Evolutionary conservation across 1,140 invertebrate species (phyloP).

Genomic region (Plectus sambesii): DNA sequence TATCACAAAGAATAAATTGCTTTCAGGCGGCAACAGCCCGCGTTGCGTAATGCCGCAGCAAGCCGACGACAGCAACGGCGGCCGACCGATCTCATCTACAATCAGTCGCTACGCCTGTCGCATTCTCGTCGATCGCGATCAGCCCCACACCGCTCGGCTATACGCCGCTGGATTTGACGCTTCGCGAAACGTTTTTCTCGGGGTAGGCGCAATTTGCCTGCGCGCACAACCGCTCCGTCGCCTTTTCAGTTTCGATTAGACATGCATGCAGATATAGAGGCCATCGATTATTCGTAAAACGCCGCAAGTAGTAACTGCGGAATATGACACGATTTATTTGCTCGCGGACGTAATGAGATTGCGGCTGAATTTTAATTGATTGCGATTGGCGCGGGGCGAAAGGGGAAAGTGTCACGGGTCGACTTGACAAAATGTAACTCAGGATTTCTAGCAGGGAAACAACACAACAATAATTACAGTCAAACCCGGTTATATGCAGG

Average conservation of each 20-base stretch:
- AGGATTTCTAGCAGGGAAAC: too few species aligned
- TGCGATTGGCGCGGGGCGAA: too few species aligned
- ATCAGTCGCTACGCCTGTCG: conserved; percentile 96
- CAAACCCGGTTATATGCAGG: too few species aligned
- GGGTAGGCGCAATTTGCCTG: conserved; percentile 67
- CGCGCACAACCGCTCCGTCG: neutral
- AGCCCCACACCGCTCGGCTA: conserved; percentile 71
- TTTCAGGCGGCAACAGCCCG: conserved; percentile 18
- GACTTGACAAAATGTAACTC: too few species aligned
- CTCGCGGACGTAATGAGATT: too few species aligned
- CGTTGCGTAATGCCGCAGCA: conserved; percentile 2
- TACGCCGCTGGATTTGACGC: conserved; percentile 98
- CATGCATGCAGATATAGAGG: neutral
- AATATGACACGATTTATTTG: too few species aligned
- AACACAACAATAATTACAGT: too few species aligned
- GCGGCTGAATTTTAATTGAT: too few species aligned
- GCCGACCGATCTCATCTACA: conserved; percentile 49
- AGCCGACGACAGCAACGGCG: conserved; percentile 8
- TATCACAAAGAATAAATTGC: conserved; percentile 54
- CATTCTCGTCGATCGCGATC: conserved; percentile 80
- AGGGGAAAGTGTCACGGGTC: too few species aligned
- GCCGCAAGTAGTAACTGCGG: too few species aligned
- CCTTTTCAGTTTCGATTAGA: neutral
- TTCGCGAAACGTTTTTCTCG: conserved; percentile 93
- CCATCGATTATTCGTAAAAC: neutral